Conservation (phyloP, 53 echinoderm and acorn worm genomes). For the Actinopyga echinites region DNA sequence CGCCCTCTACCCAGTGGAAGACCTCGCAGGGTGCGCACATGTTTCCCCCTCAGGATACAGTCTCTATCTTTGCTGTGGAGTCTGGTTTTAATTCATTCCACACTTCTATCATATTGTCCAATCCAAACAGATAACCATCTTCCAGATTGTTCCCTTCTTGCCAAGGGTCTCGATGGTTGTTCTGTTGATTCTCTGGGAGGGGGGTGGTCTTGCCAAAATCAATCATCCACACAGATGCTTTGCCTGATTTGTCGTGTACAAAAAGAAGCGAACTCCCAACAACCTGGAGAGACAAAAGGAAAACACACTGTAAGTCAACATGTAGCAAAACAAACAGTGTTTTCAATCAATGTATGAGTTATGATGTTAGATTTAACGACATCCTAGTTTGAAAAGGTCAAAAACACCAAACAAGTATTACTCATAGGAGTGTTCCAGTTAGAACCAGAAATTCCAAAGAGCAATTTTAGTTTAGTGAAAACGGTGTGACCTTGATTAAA, state of each 20-base stretch:
- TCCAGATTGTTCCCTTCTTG: constrained; percentile 90
- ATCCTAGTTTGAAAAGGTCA: too few species aligned
- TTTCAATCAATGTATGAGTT: too few species aligned
- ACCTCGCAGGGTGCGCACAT: neutral
- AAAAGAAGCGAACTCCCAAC: constrained; percentile 95
- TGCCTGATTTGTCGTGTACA: constrained; percentile 90
- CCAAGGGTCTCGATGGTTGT: constrained; percentile 96
- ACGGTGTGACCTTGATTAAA: too few species aligned
- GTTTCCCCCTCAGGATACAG: neutral
- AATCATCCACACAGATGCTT: constrained; percentile 95
- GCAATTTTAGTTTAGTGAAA: too few species aligned
- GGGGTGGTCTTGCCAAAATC: constrained; percentile 98
- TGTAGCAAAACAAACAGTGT: too few species aligned
- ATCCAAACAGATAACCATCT: constrained; percentile 94
- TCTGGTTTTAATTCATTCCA: constrained; percentile 60
- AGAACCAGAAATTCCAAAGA: too few species aligned
- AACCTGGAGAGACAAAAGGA: constrained; percentile 52
- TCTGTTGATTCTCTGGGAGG: constrained; percentile 59
- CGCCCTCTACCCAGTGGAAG: constrained; percentile 13
- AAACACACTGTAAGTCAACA: neutral
- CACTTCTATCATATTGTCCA: constrained; percentile 90
- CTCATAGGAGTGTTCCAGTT: too few species aligned
- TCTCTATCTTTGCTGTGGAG: neutral
- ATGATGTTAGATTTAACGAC: too few species aligned
- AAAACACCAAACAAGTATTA: too few species aligned